Evolutionary conservation across 2,797 vertebrate species (phyloP), one percentile per base, ranked within the genome.

Genomic region (Kryptolebias ocellatus): DNA sequence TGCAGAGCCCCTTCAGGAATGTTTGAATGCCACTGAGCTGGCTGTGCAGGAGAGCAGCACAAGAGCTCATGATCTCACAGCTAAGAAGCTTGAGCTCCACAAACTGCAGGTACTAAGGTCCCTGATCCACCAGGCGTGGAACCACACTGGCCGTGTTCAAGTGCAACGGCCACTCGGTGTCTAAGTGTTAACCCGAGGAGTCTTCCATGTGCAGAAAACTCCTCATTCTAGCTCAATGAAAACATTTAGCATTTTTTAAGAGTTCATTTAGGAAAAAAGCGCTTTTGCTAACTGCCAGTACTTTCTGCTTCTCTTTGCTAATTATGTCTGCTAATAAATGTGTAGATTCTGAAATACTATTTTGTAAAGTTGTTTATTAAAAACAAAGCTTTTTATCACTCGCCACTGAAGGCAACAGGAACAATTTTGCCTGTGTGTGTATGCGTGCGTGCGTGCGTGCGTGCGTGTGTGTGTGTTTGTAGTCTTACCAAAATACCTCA

Each of bases 31-130:
- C 65, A 96, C 95, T 0, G 95, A 96, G 79, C 89, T 89, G 76
- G 70, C 82, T 14, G 93, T 97, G 0, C 95, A 95, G 18, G 95
- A 94, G 71, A 96, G 95, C 85, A 95, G 93, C 84, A 92, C 87
- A 16, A 89, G 94, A 16, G 94, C 97, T 20, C 94, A 95, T 0
- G 95, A 97, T 60, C 94, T 98, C 68, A 92, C 94, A 0, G 95
- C 95, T 42, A 98, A 98, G 88, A 96, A 92, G 75, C 86, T 88
- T 49, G 96, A 97, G 67, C 95, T 97, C 46, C 94, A 96, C 62
- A 97, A 95, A 60, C 92, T 98, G 14, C 97, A 98, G 96, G 97
- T 98, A 89, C 37, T 5, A 8, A n/a, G 34, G 31, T 59, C 29
- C 27, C 55, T 37, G 49, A 31, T 44, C 53, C 53, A 31, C 53